Base-by-base conservation (phyloP, 2,888 invertebrate species). In the Agonum fuliginosum region DNA sequence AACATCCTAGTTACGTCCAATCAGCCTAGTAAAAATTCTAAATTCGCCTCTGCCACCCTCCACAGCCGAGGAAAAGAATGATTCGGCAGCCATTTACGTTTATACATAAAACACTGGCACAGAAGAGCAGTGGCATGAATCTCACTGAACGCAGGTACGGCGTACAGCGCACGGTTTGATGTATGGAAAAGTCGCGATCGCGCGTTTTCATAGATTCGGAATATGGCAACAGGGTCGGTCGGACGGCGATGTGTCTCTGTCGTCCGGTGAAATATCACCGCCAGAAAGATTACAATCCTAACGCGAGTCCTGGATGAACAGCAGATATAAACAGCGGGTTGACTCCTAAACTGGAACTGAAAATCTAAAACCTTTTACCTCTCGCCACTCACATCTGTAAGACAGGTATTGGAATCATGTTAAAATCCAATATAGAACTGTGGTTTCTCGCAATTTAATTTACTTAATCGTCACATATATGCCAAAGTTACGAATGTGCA, bases 201-300 rank as follows among this genome's bases (percentile, higher is more conserved):
- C 41, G 54, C 37, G 73, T 73, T 73, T 73, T 73, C 73, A 73
- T 72, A 72, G 51, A 54, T 72, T 72, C 37, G 34, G 72, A 51
- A 72, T 54, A 72, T 62, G 58, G 58, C 30, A 62, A 62, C 58
- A 65, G 62, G 74, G 65, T 24, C 62, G 74, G 65, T 74, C 8
- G 74, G 46, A 65, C 67, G 37, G 51, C 76, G 67, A 76, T 76
- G 67, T 76, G 76, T 76, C 76, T 76, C 76, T 76, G 76, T 76
- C 76, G 51, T 34, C 65, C 65, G 46, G 86, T 86, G 85, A 86
- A 86, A 86, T 86, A 86, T 86, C 84, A 82, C 85, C 86, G 82
- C 81, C 82, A 84, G 85, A 84, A 85, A 86, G 86, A 86, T 86
- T 85, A 86, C 84, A 85, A 84, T 85, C 85, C 85, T 14, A 14